A percentile compares a stretch with the other conserved stretches of the same genome.
phyloP scores from a whole-genome alignment of 2,888 invertebrate genomes.

The Amphiduros pacificus region DNA sequence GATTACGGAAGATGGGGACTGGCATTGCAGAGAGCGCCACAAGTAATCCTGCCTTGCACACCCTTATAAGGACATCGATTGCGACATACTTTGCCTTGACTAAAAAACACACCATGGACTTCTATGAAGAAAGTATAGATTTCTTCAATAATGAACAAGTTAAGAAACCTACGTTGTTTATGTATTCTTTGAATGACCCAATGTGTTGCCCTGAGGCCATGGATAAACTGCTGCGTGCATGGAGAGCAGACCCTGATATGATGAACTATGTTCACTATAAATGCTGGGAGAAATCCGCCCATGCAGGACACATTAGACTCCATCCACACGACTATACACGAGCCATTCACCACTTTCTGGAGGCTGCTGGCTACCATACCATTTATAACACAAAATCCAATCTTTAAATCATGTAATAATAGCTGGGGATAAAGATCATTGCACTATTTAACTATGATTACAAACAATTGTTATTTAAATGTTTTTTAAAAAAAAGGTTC shows the following conservation, averaged over 20 bases:
- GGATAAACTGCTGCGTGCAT: slow-evolving; percentile 28
- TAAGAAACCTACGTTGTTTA: slow-evolving; percentile 36
- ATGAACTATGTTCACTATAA: slow-evolving; percentile 2
- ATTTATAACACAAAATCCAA: too few species aligned
- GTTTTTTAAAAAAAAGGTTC: too few species aligned
- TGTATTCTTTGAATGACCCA: slow-evolving; percentile 37
- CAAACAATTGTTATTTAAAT: too few species aligned
- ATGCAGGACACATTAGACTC: slow-evolving; percentile 5
- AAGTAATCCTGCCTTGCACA: slow-evolving; percentile 26
- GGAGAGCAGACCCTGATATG: slow-evolving; percentile 21
- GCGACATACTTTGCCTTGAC: slow-evolving; percentile 36
- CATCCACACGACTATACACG: slow-evolving; percentile 9
- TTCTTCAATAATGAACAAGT: slow-evolving; percentile 32
- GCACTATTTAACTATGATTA: too few species aligned
- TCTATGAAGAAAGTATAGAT: slow-evolving; percentile 35
- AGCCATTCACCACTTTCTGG: too few species aligned
- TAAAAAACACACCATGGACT: slow-evolving; percentile 35
- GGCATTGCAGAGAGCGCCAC: slow-evolving; percentile 35
- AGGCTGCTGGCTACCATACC: too few species aligned
- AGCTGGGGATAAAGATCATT: too few species aligned
- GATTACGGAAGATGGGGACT: slow-evolving; percentile 35
- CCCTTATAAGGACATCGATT: slow-evolving; percentile 24
- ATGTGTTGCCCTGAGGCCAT: slow-evolving; percentile 36
- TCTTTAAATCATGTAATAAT: too few species aligned
- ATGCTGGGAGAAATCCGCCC: slow-evolving; percentile 5